These are phyloP conservation scores for Sycophila sp. DNA, from an alignment of 1,140 invertebrate species.

Conservation along the genomic window DNA sequence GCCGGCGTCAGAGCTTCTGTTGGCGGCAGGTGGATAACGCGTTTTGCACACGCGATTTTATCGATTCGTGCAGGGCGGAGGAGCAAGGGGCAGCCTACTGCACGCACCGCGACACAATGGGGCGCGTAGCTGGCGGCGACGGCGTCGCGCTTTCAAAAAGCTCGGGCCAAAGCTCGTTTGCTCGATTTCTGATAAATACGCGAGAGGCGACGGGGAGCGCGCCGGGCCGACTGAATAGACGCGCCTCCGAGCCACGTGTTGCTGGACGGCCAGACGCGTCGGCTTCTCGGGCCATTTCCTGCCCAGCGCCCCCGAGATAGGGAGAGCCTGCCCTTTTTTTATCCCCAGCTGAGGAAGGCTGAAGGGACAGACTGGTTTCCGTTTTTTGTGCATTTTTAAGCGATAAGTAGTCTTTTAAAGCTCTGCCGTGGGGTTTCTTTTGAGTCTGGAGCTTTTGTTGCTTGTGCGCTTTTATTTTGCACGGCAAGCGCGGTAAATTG, in stretches of 20 bases:
- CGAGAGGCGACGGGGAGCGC: background rate
- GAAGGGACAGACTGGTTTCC: too few relatives aligned
- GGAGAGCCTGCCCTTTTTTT: too few relatives aligned
- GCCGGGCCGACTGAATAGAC: background rate
- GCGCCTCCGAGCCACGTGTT: slow-evolving; percentile 35
- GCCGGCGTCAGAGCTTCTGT: slow-evolving; percentile 55
- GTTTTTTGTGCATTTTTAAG: too few relatives aligned
- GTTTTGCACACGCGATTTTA: slow-evolving; percentile 55
- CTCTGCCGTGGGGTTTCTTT: too few relatives aligned
- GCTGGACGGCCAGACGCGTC: slow-evolving; percentile 9
- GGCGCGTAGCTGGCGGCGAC: background rate
- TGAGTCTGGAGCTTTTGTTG: too few relatives aligned
- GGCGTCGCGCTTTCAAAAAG: background rate
- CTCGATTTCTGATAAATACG: slow-evolving; percentile 29
- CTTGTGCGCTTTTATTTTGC: too few relatives aligned
- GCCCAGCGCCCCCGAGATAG: background rate
- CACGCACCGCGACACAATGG: background rate
- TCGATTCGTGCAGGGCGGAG: slow-evolving; percentile 8
- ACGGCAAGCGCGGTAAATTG: too few relatives aligned
- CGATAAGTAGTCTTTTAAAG: too few relatives aligned
- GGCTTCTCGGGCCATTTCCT: slow-evolving; percentile 19
- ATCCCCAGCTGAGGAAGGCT: too few relatives aligned
- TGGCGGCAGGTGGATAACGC: slow-evolving; percentile 58
- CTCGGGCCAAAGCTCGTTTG: background rate
- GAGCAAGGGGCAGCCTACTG: background rate